A percentile compares a stretch with the other conserved stretches of the same genome.
Conservation (phyloP, 2,797 vertebrate genomes). For the Parauchenoglanis punctatus region DNA sequence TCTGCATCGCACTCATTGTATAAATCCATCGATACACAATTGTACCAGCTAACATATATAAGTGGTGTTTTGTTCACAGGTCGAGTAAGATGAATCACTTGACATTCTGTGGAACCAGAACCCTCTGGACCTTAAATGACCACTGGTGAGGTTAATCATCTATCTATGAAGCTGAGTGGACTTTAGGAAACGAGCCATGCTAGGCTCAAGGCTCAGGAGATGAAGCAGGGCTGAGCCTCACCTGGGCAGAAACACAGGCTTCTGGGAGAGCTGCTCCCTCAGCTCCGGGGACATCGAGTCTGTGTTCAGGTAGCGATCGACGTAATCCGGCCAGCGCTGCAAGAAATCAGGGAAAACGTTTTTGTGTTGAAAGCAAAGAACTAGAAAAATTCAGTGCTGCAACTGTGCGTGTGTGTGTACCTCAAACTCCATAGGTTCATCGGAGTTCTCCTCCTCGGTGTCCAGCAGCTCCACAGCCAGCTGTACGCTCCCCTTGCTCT, state of each 20-base stretch:
- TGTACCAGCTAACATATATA: slow-evolving; percentile 11
- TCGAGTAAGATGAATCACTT: slow-evolving; percentile 19
- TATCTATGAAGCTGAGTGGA: slow-evolving; percentile 62
- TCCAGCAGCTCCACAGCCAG: slow-evolving; percentile 94
- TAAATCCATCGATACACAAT: not conserved
- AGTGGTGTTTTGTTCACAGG: not conserved
- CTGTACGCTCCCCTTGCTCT: slow-evolving; percentile 87
- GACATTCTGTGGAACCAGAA: slow-evolving; percentile 22
- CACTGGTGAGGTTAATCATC: slow-evolving; percentile 16
- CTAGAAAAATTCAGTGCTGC: no score
- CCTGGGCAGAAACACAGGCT: slow-evolving; percentile 98
- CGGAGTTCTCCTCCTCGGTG: slow-evolving; percentile 96
- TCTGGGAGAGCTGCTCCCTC: slow-evolving; percentile 96
- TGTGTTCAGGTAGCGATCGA: slow-evolving; percentile 94
- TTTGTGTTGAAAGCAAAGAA: not conserved
- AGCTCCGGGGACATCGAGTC: slow-evolving; percentile 96
- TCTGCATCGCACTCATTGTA: slow-evolving; percentile 34
- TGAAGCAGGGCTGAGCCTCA: slow-evolving; percentile 79
- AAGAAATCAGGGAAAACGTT: slow-evolving; percentile 19
- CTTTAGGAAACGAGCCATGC: slow-evolving; percentile 60
- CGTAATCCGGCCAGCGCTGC: slow-evolving; percentile 96
- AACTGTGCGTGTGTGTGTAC: slow-evolving; percentile 67
- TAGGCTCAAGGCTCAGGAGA: slow-evolving; percentile 55
- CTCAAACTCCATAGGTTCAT: slow-evolving; percentile 94
- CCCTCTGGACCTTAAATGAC: slow-evolving; percentile 29